Percentiles rank a stretch among this genome's conserved stretches.
Conservation (phyloP, 2,797 vertebrate genomes). For the Ammospiza maritima region DNA sequence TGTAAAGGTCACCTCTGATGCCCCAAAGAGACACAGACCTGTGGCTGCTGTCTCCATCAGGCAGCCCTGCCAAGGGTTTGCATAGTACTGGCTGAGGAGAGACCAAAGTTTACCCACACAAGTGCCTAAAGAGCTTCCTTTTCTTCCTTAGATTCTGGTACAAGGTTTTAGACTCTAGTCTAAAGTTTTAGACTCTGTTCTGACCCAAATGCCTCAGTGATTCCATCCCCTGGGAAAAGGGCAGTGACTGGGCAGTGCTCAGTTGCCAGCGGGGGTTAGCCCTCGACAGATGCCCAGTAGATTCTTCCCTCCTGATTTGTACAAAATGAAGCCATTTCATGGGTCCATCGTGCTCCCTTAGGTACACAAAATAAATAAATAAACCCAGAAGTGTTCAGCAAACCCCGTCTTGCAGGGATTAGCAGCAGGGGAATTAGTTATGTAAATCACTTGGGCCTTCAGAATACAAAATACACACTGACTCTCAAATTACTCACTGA, state of each 20-base stretch:
- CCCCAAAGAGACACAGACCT: background rate
- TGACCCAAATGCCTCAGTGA: background rate
- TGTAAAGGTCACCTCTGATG: background rate
- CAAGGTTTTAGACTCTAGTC: background rate
- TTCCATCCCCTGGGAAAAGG: background rate
- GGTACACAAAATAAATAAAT: background rate
- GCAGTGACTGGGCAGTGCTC: background rate
- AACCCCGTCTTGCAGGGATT: background rate
- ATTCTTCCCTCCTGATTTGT: background rate
- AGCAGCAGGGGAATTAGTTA: background rate
- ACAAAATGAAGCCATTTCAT: background rate
- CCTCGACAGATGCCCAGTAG: background rate
- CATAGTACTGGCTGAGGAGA: fast-evolving
- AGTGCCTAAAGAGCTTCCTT: background rate
- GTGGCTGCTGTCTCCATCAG: background rate
- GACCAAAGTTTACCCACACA: fast-evolving
- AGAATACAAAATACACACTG: background rate
- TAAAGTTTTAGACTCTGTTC: background rate
- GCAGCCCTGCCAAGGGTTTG: background rate
- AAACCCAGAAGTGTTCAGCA: background rate
- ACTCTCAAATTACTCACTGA: background rate
- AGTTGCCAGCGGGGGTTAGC: background rate
- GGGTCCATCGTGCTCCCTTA: background rate
- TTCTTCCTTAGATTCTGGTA: background rate
- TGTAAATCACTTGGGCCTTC: background rate